Base-by-base conservation (phyloP, 2,113 vertebrate genomes). In the Rhodinocichla rosea region DNA sequence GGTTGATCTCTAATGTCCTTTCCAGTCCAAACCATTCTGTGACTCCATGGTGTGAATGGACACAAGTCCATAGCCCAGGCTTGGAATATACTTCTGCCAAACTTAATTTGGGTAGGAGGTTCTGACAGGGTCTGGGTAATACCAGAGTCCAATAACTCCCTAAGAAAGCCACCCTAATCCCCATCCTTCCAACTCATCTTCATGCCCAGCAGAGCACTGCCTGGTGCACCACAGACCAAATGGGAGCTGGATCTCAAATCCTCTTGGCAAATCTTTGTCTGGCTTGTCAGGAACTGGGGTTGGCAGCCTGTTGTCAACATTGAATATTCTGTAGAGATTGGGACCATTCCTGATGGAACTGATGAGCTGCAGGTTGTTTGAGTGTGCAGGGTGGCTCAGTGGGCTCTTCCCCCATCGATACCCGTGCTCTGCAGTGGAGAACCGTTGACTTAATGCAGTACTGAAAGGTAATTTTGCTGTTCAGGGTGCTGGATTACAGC, bases 31-130 rank as follows among this genome's bases (percentile, higher is more conserved):
- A n/a, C n/a, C 32, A 19, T 21, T 55, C 57, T 18, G 22, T 14
- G 49, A 28, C 27, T 22, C 63, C 32, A 6, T 7, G 21, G 10
- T 2, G 49, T 5, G 24, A 37, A 44, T 0, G 27, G 35, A 15
- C 40, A 10, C 0, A 1, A 63, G 6, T 14, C 42, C 1, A 0
- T 4, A 23, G 35, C 12, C 27, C 49, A 49, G 82, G 24, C 44
- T 68, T 50, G 64, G 69, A 44, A 40, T 19, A 4, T 20, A 49
- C 19, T 23, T 30, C 64, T 74, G 64, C 44, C 3, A 0, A 21
- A 20, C 27, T 7, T 4, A 15, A 7, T 24, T 52, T 1, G 17
- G 40, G 3, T 24, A 49, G 40, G 40, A 65, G 10, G 10, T 40
- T 56, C 68, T 52, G 50, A 4, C 33, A n/a, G 53, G 28, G 7